Evolutionary conservation across 2,113 vertebrate species (phyloP).

Genomic region (Actenoides lindsayi): DNA sequence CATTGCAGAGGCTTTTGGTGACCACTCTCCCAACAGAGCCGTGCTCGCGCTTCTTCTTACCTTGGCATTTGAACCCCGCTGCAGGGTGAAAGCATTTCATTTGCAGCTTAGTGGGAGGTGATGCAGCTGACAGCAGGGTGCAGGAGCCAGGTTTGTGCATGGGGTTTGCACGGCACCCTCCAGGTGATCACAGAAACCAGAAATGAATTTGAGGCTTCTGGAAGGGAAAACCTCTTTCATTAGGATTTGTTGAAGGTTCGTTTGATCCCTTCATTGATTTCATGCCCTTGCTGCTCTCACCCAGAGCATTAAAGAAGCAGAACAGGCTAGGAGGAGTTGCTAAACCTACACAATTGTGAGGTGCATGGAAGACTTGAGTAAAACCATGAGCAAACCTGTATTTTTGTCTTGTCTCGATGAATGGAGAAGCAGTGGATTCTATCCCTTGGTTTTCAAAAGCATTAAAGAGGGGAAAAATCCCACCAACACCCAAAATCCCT

Average conservation of each 20-base stretch:
- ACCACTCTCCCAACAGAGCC: neutral
- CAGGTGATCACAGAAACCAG: fast-evolving
- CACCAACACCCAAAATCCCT: neutral
- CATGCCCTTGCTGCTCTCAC: neutral
- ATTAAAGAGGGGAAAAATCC: neutral
- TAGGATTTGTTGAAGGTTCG: neutral
- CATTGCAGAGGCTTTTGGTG: neutral
- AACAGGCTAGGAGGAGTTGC: neutral
- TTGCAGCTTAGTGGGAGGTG: neutral
- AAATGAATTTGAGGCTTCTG: neutral
- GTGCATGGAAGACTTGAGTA: neutral
- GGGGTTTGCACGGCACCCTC: neutral
- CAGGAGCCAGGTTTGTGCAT: neutral
- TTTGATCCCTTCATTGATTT: neutral
- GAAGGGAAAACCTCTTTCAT: neutral
- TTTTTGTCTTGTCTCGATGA: neutral
- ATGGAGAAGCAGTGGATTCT: neutral
- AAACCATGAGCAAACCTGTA: neutral
- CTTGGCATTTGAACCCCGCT: fast-evolving
- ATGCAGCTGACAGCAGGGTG: fast-evolving
- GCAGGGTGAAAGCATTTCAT: neutral
- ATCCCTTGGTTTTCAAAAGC: neutral
- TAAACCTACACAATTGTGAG: neutral
- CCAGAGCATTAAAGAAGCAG: neutral
- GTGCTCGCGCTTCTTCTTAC: neutral